Evolutionary conservation across 2,888 invertebrate genomes (phyloP), one percentile per base, ranked within the genome.

Genomic region (Lydus trimaculatus): DNA sequence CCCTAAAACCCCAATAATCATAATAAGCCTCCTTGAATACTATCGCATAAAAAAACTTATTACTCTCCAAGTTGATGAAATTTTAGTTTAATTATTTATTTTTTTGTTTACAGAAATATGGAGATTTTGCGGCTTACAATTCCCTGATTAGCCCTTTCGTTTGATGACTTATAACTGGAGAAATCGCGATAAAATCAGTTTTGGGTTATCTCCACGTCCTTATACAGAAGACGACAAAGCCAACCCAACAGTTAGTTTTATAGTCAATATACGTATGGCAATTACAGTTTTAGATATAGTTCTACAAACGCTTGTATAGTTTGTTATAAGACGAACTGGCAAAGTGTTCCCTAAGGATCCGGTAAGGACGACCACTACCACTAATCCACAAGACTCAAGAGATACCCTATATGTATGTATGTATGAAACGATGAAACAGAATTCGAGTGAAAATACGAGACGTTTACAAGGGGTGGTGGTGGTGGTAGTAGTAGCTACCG

Each of bases 321-420:
- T 80, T 77, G 79, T 77, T 78, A 78, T 82, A 84, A 83, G 83
- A 83, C 82, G 83, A 77, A 78, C 76, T 78, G 78, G 79, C 80
- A 76, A 83, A 83, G 82, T 82, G 83, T 81, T 83, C 83, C 83
- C 83, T 76, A 81, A 82, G 79, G 80, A 80, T 74, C 64, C 72
- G 73, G 79, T 75, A 80, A 80, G 80, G 75, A 43, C 76, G 76
- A 17, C 78, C 80, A 74, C 76, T 76, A 48, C 78, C 80, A 74
- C 79, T 82, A 82, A 82, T 82, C 82, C 82, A 76, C 82, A 81
- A 82, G 82, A 81, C 81, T 81, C 81, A 76, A 75, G 80, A 75
- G 78, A 73, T 79, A 74, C 79, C 75, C 78, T 79, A 76, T 73
- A 69, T 76, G 79, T 48, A 48, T 20, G 20, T 48, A 48, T 48